phyloP scores from a whole-genome alignment of 2,888 invertebrate genomes.

The Pterostichus niger region DNA sequence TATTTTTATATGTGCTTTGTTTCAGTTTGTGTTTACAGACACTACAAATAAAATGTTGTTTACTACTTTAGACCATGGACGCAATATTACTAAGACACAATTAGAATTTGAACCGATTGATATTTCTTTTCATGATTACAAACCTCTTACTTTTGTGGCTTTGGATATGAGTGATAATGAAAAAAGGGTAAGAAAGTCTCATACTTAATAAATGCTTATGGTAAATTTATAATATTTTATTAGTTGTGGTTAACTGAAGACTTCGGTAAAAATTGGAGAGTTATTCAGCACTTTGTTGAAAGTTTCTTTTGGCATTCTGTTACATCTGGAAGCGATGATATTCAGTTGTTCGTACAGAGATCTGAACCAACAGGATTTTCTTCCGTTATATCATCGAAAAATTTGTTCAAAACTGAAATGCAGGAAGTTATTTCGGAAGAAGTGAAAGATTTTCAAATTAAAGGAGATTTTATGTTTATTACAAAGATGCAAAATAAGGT shows the following conservation, averaged over 20 bases:
- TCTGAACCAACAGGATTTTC: conserved; percentile 81
- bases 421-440: conserved; percentile 76
- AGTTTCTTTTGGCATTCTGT: conserved; percentile 85
- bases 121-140: conserved; percentile 86
- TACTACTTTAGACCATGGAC: conserved; percentile 87
- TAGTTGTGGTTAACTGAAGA: conserved; percentile 89
- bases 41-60: conserved; percentile 87
- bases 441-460: conserved; percentile 90
- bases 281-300: conserved; percentile 87
- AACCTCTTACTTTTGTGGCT: conserved; percentile 85
- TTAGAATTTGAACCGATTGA: conserved; percentile 89
- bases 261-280: conserved; percentile 86
- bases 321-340: conserved; percentile 77
- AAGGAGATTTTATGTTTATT: conserved; percentile 92
- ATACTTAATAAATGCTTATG: neutral
- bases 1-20: conserved; percentile 54
- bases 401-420: conserved; percentile 70
- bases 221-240: conserved; percentile 70
- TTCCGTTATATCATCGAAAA: conserved; percentile 77
- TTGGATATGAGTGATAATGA: conserved; percentile 86
- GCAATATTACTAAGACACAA: conserved; percentile 81
- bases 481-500: conserved; percentile 84
- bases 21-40: conserved; percentile 92
- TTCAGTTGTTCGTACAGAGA: conserved; percentile 84
- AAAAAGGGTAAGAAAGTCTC: conserved; percentile 79